A percentile compares a stretch with the other conserved stretches of the same genome.
Evolutionary conservation across 2,113 vertebrate species (phyloP).

Genomic region (Eulemur rufifrons): DNA sequence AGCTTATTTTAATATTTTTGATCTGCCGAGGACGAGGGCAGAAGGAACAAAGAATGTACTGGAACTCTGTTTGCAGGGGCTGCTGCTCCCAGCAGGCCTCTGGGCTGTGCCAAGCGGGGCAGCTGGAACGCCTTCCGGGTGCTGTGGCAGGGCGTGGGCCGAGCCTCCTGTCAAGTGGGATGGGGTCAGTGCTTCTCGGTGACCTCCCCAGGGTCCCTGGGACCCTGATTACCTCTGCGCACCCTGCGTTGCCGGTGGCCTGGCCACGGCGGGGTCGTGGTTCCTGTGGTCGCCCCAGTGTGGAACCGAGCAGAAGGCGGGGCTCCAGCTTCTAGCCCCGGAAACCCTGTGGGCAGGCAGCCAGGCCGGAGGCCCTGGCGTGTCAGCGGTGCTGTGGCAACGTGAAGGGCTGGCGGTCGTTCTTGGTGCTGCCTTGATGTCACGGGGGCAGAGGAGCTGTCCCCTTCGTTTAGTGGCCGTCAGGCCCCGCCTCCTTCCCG

Average conservation of each 20-base stretch:
- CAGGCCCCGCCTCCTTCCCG: not conserved
- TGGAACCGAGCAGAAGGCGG: not conserved
- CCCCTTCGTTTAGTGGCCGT: fast-evolving
- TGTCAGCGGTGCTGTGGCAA: too few relatives aligned
- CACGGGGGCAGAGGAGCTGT: not conserved
- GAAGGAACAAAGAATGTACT: not conserved
- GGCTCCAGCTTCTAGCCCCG: not conserved
- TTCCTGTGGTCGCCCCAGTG: not conserved
- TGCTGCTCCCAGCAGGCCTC: not conserved
- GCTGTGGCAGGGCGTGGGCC: fast-evolving
- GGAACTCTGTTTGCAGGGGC: not conserved
- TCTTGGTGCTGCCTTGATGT: fast-evolving
- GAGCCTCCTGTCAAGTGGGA: not conserved
- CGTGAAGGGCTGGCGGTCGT: not conserved
- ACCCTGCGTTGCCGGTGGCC: not conserved
- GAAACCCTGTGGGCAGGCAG: not conserved
- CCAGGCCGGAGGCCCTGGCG: not conserved
- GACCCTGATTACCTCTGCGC: fast-evolving
- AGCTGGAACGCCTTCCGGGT: fast-evolving
- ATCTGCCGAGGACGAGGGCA: not conserved
- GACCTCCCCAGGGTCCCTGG: not conserved
- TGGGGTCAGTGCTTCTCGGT: too few relatives aligned
- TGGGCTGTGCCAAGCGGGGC: not conserved
- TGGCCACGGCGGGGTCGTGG: not conserved
- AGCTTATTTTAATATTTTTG: not conserved